Conservation (phyloP, 2,888 invertebrate genomes). For the Sialis fuliginosa region DNA sequence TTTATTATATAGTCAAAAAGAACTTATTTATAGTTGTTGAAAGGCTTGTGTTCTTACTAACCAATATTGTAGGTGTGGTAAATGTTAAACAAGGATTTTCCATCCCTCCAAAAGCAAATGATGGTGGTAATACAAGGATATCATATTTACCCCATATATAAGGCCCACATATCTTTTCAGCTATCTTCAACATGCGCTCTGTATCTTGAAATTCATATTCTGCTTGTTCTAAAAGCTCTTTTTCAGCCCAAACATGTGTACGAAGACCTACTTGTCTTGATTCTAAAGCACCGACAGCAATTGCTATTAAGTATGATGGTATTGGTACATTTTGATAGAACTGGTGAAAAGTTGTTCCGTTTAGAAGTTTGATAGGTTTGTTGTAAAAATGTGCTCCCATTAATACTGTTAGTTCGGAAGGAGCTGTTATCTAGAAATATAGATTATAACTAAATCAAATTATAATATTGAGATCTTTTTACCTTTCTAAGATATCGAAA, state of each 20-base stretch:
- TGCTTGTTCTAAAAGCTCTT: constrained; percentile 61
- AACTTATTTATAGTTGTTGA: not conserved
- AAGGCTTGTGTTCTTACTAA: constrained; percentile 22
- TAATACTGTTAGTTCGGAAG: constrained; percentile 55
- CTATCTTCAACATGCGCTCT: constrained; percentile 61
- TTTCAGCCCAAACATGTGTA: constrained; percentile 80
- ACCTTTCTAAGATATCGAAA: too few species aligned
- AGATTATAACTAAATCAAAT: too few species aligned
- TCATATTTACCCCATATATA: constrained; percentile 89
- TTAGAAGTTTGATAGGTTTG: constrained; percentile 22
- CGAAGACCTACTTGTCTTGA: constrained; percentile 59
- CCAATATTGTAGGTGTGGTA: constrained; percentile 80
- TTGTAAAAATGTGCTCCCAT: constrained; percentile 68
- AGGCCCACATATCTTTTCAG: constrained; percentile 69
- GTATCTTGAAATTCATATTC: constrained; percentile 84
- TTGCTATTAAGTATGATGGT: constrained; percentile 77
- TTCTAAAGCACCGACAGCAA: constrained; percentile 72
- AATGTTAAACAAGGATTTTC: constrained; percentile 95
- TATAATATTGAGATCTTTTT: too few species aligned
- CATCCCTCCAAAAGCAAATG: constrained; percentile 94
- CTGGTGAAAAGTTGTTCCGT: constrained; percentile 27
- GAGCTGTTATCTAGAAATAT: constrained; percentile 42
- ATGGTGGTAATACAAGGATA: constrained; percentile 74
- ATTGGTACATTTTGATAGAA: constrained; percentile 70
- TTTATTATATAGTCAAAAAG: not conserved